Conservation (phyloP, 2,113 vertebrate species). For the Spilogale gracilis region DNA sequence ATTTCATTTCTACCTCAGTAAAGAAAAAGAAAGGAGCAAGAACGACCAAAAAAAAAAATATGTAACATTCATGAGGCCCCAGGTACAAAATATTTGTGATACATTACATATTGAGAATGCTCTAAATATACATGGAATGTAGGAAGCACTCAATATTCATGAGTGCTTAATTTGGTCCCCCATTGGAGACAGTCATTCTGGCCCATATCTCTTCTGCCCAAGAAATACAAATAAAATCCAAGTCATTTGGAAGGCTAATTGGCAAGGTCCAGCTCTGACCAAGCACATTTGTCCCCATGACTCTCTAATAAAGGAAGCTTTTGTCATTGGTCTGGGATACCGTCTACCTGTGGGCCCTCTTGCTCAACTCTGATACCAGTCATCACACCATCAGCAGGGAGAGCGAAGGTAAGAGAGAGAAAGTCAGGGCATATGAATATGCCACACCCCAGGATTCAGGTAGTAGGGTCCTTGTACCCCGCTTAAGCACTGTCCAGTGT, state of each 20-base stretch:
- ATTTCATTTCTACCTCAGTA: background rate
- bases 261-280: background rate
- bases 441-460: background rate
- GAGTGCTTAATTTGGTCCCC: background rate
- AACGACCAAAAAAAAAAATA: background rate
- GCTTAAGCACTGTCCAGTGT: rapidly evolving
- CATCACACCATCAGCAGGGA: background rate
- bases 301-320: background rate
- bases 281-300: background rate
- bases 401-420: background rate
- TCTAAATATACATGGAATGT: background rate
- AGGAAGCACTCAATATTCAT: background rate
- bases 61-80: background rate
- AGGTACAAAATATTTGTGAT: background rate
- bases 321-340: background rate
- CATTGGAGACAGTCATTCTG: background rate
- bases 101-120: background rate
- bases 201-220: background rate
- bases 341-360: background rate
- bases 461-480: background rate
- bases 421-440: background rate
- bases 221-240: background rate
- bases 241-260: background rate
- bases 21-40: background rate
- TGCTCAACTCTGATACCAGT: background rate